These are phyloP conservation scores for Lithosia quadra DNA, from an alignment of 2,888 invertebrate species.

Conservation along the genomic window DNA sequence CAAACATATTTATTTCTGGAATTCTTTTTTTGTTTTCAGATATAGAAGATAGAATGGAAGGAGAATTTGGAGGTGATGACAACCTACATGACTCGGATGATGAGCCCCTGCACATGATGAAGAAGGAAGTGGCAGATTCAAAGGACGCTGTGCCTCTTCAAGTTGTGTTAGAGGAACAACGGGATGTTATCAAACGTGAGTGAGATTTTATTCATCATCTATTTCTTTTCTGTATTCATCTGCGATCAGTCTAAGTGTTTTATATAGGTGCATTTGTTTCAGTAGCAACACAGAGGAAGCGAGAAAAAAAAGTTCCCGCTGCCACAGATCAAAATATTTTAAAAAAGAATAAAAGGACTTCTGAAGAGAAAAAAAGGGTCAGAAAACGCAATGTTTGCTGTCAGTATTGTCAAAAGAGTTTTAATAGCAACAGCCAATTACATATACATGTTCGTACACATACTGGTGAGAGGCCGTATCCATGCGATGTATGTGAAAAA, in stretches of 20 bases:
- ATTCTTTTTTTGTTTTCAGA: not conserved
- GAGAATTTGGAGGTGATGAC: not conserved
- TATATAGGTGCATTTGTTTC: not conserved
- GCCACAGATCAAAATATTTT: not conserved
- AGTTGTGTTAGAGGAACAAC: no score
- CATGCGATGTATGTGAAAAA: not conserved
- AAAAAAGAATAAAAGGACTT: not conserved
- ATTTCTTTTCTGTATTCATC: no score
- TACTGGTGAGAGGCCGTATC: slow-evolving; percentile 5
- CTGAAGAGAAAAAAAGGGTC: not conserved
- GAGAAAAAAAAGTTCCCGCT: no score
- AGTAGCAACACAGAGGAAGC: not conserved
- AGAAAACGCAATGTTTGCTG: not conserved
- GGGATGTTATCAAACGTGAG: no score
- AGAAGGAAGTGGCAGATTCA: not conserved
- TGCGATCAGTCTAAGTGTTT: no score
- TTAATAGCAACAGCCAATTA: not conserved
- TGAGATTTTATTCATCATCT: no score
- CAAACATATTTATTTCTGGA: no score
- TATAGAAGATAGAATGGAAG: not conserved
- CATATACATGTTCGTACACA: not conserved
- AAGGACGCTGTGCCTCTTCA: not conserved
- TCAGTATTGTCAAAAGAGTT: slow-evolving; percentile 9
- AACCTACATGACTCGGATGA: not conserved
- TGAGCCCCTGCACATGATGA: not conserved